phyloP scores from a whole-genome alignment of 2,888 invertebrate genomes.

The Hypomecis atomaria region DNA sequence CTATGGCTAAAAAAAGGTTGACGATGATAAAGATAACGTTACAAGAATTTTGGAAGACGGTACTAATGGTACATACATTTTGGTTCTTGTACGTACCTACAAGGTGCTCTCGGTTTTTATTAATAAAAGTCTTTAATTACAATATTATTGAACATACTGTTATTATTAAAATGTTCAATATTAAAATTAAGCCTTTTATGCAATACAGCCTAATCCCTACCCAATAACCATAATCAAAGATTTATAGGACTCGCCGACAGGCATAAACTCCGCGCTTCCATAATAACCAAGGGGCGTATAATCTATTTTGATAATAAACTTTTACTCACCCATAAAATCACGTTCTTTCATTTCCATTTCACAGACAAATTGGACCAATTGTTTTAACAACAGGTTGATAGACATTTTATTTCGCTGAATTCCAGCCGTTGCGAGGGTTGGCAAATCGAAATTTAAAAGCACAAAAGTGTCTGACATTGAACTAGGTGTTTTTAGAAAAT shows the following conservation, averaged over 20 bases:
- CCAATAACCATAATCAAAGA: constrained; percentile 3
- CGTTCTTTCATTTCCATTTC: constrained; percentile 15
- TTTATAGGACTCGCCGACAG: constrained; percentile 2
- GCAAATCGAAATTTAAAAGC: neutral
- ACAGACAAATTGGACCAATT: constrained; percentile 19
- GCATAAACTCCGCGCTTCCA: constrained; percentile 4
- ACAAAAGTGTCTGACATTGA: neutral
- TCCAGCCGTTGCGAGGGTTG: neutral
- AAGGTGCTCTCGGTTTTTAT: too few species aligned
- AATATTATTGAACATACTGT: too few species aligned
- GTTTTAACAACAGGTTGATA: constrained; percentile 15
- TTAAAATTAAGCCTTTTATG: neutral
- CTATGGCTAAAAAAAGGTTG: too few species aligned
- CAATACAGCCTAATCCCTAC: neutral
- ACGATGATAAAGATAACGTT: too few species aligned
- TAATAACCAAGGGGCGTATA: constrained; percentile 8
- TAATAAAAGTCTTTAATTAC: too few species aligned
- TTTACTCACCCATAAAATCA: constrained; percentile 23
- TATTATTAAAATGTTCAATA: too few species aligned
- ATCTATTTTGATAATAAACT: constrained; percentile 20
- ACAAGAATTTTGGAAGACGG: too few species aligned
- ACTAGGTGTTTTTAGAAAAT: too few species aligned
- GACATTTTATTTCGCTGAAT: constrained; percentile 12
- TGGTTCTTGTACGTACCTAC: too few species aligned
- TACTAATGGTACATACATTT: too few species aligned